Conservation (phyloP, 2,797 vertebrate species). For the Aplochiton taeniatus region DNA sequence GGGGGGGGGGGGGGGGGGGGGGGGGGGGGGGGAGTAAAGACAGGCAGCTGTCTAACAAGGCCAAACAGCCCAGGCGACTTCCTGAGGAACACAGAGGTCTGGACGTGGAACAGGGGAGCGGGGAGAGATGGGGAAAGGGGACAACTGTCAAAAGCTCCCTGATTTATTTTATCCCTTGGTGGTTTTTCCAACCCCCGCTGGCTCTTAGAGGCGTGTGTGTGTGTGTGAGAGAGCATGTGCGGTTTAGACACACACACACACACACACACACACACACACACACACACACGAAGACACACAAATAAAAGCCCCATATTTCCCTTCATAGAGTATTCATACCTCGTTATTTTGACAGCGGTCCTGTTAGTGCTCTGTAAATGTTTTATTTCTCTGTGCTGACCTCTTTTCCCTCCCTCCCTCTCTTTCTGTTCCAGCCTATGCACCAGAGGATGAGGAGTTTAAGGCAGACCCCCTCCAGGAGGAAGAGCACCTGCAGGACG, state of each 20-base stretch:
- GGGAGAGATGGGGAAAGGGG: conserved; percentile 66
- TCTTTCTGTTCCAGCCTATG: conserved; percentile 84
- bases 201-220: conserved; percentile 70
- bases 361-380: conserved; percentile 68
- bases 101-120: conserved; percentile 65
- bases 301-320: conserved; percentile 66
- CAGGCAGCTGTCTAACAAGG: conserved; percentile 76
- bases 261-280: conserved; percentile 1
- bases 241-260: conserved; percentile 14
- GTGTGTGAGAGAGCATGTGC: conserved; percentile 21
- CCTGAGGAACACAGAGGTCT: conserved; percentile 69
- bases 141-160: conserved; percentile 74
- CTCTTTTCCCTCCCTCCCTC: conserved; percentile 47
- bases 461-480: conserved; percentile 90
- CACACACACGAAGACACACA: conserved; percentile 38
- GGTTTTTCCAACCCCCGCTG: conserved; percentile 72
- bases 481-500: conserved; percentile 87
- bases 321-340: conserved; percentile 57
- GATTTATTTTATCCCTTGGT: conserved; percentile 75
- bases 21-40: conserved; percentile 52
- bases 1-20: conserved; percentile 13
- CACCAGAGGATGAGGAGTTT: conserved; percentile 93
- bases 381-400: conserved; percentile 68
- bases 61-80: conserved; percentile 69
- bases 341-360: conserved; percentile 66